Evolutionary conservation across 2,888 invertebrate species (phyloP).

Genomic region (Crocallis elinguaria): DNA sequence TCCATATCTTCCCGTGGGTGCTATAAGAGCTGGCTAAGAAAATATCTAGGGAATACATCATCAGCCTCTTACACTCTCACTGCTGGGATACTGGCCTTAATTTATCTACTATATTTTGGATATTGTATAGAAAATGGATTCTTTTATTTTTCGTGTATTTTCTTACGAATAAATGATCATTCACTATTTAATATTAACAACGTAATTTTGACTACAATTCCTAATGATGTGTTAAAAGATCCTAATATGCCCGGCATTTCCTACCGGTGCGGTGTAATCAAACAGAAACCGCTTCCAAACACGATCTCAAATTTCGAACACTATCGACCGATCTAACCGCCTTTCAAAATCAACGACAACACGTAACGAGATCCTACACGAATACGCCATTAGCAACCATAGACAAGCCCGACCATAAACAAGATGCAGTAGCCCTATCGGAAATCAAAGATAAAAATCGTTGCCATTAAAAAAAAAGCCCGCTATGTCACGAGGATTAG

Average conservation of each 20-base stretch:
- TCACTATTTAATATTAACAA: no score
- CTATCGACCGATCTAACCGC: constrained; percentile 52
- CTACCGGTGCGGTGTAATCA: constrained; percentile 25
- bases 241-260: background rate
- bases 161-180: no score
- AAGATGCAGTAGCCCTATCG: constrained; percentile 73
- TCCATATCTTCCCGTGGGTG: no score
- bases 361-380: constrained; percentile 75
- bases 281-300: constrained; percentile 37
- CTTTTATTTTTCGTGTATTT: no score
- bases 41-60: no score
- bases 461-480: constrained; percentile 57
- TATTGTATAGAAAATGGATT: no score
- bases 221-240: background rate
- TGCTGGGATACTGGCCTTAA: no score
- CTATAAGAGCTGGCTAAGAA: no score
- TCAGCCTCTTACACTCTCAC: no score
- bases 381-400: constrained; percentile 70
- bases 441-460: constrained; percentile 72
- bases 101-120: no score
- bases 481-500: constrained; percentile 80
- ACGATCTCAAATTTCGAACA: constrained; percentile 49
- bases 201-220: no score
- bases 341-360: constrained; percentile 63
- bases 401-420: constrained; percentile 58